Base-by-base conservation (phyloP, 2,113 vertebrate species). In the Heptranchias perlo region DNA sequence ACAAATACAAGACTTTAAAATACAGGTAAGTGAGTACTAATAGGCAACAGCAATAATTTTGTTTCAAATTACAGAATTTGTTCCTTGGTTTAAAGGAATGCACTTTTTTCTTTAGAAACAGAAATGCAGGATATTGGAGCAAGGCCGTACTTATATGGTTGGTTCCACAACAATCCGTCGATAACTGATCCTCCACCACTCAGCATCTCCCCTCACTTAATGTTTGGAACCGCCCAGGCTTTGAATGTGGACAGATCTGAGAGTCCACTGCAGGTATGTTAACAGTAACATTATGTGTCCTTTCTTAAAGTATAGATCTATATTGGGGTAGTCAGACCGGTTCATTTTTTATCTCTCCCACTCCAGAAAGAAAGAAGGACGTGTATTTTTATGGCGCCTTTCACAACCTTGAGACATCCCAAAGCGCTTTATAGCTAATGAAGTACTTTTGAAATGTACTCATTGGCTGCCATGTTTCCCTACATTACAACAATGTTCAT, bases 111-210 rank as follows among this genome's bases (percentile, higher is more conserved):
- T 95, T 95, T 31, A 95, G 94, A 95, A 95, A 69, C 94, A 49
- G 94, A 95, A 49, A 95, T 95, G 94, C 94, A 95, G 21, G 94
- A 95, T 69, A 95, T 95, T 95, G 94, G 94, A 7, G 94, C 94
- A 69, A 95, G 94, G 65, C 94, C 94, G 11, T 95, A 95, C 65
- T 95, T 95, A 4, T 69, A 95, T 95, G 65, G 94, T 73, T 95
- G 94, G 94, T 95, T 95, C 94, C 94, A 95, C 23, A 67, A 73
- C 39, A 69, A 49, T 14, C 64, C 94, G 16, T 49, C 65, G 25
- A 95, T 49, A 35, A 69, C 65, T 35, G 94, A 95, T 95, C 94
- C 64, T 67, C 94, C 94, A 95, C 64, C 94, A 52, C 94, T 95
- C 65, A 95, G 94, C 47, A 69, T 69, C 64, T 95, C 94, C 73